Conservation (phyloP, 2,888 invertebrate species). For the Drosophila infuscata region DNA sequence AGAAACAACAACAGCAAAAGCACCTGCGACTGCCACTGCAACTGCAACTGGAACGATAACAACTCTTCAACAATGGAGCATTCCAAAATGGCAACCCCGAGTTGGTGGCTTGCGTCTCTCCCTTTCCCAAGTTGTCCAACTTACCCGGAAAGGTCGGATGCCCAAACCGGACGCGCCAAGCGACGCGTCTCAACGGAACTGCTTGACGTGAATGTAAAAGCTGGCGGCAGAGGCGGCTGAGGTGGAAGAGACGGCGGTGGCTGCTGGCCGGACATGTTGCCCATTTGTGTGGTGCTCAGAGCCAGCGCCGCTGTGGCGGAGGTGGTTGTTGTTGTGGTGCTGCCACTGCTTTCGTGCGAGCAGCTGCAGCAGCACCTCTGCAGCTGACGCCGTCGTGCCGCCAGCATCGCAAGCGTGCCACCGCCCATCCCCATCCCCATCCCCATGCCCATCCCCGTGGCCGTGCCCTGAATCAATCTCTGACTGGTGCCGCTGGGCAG, state of each 20-base stretch:
- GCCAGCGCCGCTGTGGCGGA: constrained; percentile 52
- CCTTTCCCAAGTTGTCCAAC: constrained; percentile 70
- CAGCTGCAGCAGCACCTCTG: constrained; percentile 65
- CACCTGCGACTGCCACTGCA: constrained; percentile 21
- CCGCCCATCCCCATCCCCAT: constrained; percentile 60
- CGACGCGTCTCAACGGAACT: constrained; percentile 74
- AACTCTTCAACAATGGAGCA: constrained; percentile 72
- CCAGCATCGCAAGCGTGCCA: constrained; percentile 58
- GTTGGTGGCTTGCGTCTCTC: constrained; percentile 11
- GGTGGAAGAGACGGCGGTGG: constrained; percentile 6
- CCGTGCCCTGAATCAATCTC: constrained; percentile 19
- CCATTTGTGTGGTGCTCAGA: constrained; percentile 18
- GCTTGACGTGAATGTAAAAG: constrained; percentile 69
- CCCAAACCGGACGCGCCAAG: constrained; percentile 86
- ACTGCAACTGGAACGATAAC: constrained; percentile 39
- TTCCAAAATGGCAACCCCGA: constrained; percentile 41
- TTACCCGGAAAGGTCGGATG: constrained; percentile 89
- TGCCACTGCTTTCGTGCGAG: constrained; percentile 69
- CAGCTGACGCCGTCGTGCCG: constrained; percentile 60
- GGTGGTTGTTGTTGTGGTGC: constrained; percentile 80
- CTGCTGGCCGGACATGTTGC: constrained; percentile 27
- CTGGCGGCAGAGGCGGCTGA: constrained; percentile 11
- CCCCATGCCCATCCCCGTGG: constrained; percentile 50
- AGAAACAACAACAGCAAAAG: constrained; percentile 33
- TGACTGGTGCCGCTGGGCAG: constrained; percentile 25